These are phyloP conservation scores for Connochaetes taurinus DNA, from an alignment of 2,113 vertebrate genomes.

Conservation along the genomic window DNA sequence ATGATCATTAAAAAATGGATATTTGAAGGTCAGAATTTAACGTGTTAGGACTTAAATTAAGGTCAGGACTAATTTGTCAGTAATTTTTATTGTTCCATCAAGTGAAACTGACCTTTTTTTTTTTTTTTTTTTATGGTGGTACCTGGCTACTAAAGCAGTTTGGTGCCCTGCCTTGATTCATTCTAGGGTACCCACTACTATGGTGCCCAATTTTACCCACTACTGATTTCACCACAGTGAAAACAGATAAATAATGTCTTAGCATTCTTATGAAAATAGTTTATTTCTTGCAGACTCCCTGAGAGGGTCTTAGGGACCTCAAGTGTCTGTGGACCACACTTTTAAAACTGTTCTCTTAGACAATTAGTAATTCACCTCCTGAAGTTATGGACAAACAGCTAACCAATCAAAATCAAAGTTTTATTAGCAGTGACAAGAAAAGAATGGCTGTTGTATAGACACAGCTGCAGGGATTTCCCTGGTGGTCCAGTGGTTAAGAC, in stretches of 20 bases:
- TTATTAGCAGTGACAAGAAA: background rate
- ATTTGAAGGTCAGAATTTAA: background rate
- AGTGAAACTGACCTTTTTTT: background rate
- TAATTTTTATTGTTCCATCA: background rate
- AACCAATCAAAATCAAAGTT: background rate
- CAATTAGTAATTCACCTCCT: background rate
- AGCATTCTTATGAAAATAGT: background rate
- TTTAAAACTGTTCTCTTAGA: background rate
- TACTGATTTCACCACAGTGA: background rate
- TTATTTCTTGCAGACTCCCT: background rate
- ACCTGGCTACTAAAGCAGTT: background rate
- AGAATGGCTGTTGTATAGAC: background rate
- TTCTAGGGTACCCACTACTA: background rate
- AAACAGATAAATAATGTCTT: background rate
- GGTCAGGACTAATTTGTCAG: background rate
- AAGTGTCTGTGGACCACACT: background rate
- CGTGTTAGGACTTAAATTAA: background rate
- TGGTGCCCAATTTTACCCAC: background rate
- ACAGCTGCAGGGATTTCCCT: background rate
- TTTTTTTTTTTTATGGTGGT: too few relatives aligned
- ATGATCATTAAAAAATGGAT: background rate
- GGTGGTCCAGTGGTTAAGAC: background rate
- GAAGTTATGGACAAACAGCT: background rate
- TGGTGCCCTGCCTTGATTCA: background rate
- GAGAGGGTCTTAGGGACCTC: background rate